Conservation (phyloP, 2,888 invertebrate genomes). For the Ennomos fuscantarius region DNA sequence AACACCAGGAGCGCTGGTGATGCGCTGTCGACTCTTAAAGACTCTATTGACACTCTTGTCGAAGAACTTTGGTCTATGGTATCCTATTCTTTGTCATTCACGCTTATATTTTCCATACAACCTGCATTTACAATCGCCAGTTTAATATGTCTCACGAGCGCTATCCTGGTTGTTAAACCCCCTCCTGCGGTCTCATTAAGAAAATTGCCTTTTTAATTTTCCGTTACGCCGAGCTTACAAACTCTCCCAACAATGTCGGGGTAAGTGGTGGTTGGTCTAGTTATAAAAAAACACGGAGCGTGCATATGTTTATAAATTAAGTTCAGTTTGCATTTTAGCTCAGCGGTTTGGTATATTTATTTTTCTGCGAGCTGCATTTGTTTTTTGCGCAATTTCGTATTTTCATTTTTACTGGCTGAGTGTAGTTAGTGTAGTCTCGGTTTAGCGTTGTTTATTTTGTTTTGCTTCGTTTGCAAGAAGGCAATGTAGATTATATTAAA, state of each 20-base stretch:
- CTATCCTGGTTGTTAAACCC: slow-evolving; percentile 53
- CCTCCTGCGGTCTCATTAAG: slow-evolving; percentile 66
- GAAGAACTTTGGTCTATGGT: no score
- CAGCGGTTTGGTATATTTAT: slow-evolving; percentile 11
- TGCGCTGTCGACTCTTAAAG: no score
- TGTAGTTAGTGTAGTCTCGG: slow-evolving; percentile 23
- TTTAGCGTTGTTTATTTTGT: slow-evolving; percentile 4
- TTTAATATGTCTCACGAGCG: slow-evolving; percentile 24
- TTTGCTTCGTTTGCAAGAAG: no score
- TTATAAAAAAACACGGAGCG: slow-evolving; percentile 32
- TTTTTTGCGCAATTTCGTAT: slow-evolving; percentile 18
- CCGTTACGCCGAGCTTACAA: slow-evolving; percentile 59
- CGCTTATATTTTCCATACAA: slow-evolving; percentile 5
- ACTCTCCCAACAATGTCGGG: slow-evolving; percentile 45
- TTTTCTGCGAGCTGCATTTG: slow-evolving; percentile 13
- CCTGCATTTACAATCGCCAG: slow-evolving; percentile 14
- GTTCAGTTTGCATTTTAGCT: slow-evolving; percentile 28
- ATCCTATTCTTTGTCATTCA: no score
- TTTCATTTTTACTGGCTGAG: slow-evolving; percentile 15
- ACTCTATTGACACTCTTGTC: no score
- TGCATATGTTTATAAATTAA: slow-evolving; percentile 32
- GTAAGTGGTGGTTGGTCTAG: slow-evolving; percentile 48
- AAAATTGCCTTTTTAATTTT: slow-evolving; percentile 79
- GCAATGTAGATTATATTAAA: no score
- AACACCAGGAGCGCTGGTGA: no score